Conservation (phyloP, 2,113 vertebrate species). For the Mirza zaza region DNA sequence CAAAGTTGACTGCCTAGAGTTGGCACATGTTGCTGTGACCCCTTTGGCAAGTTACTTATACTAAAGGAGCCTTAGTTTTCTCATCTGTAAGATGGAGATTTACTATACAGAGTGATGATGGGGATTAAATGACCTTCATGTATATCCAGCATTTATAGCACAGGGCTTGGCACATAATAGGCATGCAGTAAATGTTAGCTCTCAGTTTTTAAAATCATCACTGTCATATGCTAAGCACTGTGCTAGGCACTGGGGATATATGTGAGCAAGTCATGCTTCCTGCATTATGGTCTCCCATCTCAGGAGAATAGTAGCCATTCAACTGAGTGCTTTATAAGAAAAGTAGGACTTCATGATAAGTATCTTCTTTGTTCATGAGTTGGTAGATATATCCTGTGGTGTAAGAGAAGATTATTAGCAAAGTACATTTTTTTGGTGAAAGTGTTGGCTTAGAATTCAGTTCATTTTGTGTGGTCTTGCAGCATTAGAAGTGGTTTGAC, state of each 20-base stretch:
- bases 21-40: neutral
- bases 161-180: neutral
- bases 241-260: neutral
- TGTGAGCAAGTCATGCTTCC: neutral
- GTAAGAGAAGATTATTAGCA: neutral
- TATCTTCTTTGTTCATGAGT: neutral
- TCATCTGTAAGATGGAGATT: neutral
- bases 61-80: neutral
- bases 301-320: neutral
- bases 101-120: neutral
- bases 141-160: neutral
- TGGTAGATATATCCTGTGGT: neutral
- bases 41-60: neutral
- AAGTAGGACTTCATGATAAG: neutral
- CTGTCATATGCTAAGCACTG: neutral
- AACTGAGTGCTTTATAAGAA: neutral
- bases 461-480: conserved; percentile 17
- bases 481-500: neutral
- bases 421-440: neutral
- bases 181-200: neutral
- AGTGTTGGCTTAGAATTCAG: conserved; percentile 8
- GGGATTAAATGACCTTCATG: neutral
- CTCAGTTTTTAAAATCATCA: neutral
- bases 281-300: neutral
- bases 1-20: neutral